Conservation (phyloP, 2,888 invertebrate species). For the Perithous albicinctus region DNA sequence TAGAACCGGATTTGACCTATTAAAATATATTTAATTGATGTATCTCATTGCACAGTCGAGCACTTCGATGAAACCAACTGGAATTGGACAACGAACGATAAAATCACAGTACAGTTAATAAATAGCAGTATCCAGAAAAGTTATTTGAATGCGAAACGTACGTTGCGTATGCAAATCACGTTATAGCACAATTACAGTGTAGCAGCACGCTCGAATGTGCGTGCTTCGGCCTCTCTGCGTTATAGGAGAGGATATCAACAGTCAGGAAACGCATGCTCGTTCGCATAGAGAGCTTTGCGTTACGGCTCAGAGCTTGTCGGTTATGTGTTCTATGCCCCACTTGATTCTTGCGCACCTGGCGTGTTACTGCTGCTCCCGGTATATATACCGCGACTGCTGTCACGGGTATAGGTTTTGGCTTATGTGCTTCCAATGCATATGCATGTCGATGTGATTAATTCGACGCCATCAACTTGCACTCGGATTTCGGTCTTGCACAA, state of each 20-base stretch:
- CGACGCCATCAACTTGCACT: conserved; percentile 42
- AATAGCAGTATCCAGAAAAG: not conserved
- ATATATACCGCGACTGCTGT: not conserved
- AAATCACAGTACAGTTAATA: not conserved
- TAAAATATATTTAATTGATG: too few species aligned
- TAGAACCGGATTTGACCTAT: too few species aligned
- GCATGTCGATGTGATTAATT: conserved; percentile 57
- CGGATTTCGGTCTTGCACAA: conserved; percentile 42
- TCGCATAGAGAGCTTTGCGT: conserved; percentile 2
- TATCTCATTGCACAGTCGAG: too few species aligned
- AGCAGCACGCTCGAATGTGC: not conserved
- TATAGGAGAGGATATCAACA: not conserved
- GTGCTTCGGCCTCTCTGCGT: not conserved
- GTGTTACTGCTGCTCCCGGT: not conserved
- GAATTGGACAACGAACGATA: not conserved
- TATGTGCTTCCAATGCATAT: conserved; percentile 25
- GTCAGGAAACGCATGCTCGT: conserved; percentile 5
- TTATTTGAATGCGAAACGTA: not conserved
- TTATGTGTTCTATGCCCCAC: not conserved
- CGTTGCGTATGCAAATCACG: not conserved
- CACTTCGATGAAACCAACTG: not conserved
- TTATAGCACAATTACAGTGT: conserved; percentile 3
- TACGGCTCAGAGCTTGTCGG: not conserved
- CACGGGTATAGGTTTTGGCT: not conserved
- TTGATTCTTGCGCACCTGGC: conserved; percentile 18